phyloP scores from a whole-genome alignment of 2,888 invertebrate species.

The Chymomyza amoena region DNA sequence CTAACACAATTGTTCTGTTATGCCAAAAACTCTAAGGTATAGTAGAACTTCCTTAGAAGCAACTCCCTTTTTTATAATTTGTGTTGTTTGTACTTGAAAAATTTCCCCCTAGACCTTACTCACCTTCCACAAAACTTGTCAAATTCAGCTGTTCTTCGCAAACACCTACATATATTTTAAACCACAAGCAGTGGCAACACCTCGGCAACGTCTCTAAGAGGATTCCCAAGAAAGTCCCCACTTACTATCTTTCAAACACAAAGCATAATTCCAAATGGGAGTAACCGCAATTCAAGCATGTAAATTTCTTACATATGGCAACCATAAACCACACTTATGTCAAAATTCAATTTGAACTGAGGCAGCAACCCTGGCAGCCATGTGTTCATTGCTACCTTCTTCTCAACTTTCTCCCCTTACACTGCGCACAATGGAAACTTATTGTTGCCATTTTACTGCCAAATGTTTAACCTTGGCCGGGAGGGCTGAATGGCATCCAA shows the following conservation, averaged over 20 bases:
- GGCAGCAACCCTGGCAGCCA: background rate
- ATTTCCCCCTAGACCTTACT: too few relatives aligned
- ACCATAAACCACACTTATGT: background rate
- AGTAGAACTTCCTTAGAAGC: too few relatives aligned
- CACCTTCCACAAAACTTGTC: too few relatives aligned
- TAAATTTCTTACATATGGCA: background rate
- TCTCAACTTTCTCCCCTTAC: background rate
- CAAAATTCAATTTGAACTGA: slow-evolving; percentile 20
- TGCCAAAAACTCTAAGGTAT: too few relatives aligned
- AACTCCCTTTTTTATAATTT: too few relatives aligned
- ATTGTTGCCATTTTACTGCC: slow-evolving; percentile 40
- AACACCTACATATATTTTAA: too few relatives aligned
- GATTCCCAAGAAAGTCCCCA: too few relatives aligned
- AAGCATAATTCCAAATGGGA: background rate
- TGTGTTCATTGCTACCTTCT: background rate
- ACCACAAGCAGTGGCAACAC: too few relatives aligned
- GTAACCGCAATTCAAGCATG: background rate
- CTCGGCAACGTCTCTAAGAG: too few relatives aligned
- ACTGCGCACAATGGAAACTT: slow-evolving; percentile 35
- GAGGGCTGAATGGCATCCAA: background rate
- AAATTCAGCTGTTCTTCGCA: too few relatives aligned
- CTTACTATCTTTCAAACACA: background rate
- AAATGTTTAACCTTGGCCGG: slow-evolving; percentile 45
- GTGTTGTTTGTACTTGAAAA: too few relatives aligned
- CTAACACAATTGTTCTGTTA: too few relatives aligned